Conservation (phyloP, 2,797 vertebrate genomes). For the Buphagus erythrorhynchus region DNA sequence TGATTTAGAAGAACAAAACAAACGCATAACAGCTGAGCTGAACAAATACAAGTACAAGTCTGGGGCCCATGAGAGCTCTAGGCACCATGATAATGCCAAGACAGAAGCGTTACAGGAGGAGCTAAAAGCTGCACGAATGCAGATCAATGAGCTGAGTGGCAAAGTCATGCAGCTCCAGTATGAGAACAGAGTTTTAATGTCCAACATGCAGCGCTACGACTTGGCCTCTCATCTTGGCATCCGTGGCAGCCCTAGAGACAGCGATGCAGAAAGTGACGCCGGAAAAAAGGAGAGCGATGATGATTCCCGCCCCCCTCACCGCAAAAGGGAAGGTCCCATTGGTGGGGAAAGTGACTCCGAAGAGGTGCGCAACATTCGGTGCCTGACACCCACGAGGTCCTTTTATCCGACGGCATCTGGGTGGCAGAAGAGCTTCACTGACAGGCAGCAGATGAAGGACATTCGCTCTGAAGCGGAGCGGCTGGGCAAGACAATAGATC, state of each 20-base stretch:
- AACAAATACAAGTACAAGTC: constrained; percentile 97
- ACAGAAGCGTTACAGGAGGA: constrained; percentile 93
- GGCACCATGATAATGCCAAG: constrained; percentile 89
- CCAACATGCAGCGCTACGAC: constrained; percentile 99
- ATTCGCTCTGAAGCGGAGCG: constrained; percentile 96
- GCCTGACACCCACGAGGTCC: constrained; percentile 93
- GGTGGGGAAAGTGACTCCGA: constrained; percentile 98
- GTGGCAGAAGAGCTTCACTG: constrained; percentile 94
- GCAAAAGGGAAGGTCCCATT: constrained; percentile 94
- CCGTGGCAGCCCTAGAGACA: constrained; percentile 92
- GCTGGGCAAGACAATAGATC: constrained; percentile 94
- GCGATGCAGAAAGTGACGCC: constrained; percentile 93
- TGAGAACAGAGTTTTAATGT: constrained; percentile 96
- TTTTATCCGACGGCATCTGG: constrained; percentile 86
- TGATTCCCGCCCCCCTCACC: constrained; percentile 91
- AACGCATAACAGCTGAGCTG: constrained; percentile 91
- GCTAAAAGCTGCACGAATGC: constrained; percentile 92
- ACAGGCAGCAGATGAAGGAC: constrained; percentile 97
- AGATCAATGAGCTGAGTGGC: constrained; percentile 97
- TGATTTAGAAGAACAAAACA: constrained; percentile 96
- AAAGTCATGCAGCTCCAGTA: constrained; percentile 99
- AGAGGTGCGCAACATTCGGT: constrained; percentile 94
- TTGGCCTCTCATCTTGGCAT: constrained; percentile 95
- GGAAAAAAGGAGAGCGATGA: constrained; percentile 93
- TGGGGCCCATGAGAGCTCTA: constrained; percentile 88